Percentiles rank a stretch among this genome's conserved stretches.
Conservation (phyloP, 2,113 vertebrate species). For the Sphyrna mokarran region DNA sequence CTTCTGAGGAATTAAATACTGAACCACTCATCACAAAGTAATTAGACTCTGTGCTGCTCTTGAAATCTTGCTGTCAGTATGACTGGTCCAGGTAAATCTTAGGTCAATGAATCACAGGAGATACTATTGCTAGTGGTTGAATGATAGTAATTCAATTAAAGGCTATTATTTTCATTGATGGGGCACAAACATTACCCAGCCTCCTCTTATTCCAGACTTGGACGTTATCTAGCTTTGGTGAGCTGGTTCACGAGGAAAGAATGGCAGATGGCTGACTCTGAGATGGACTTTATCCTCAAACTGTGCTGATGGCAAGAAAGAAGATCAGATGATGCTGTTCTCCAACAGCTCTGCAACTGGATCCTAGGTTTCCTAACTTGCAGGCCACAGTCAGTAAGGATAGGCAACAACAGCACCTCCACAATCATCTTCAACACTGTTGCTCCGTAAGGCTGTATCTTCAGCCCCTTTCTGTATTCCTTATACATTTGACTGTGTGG, state of each 20-base stretch:
- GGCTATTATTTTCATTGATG: background rate
- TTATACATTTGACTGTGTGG: no score
- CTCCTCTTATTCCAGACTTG: background rate
- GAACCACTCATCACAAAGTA: background rate
- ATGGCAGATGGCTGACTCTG: background rate
- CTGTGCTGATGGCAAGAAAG: background rate
- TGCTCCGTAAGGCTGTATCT: no score
- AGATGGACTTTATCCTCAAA: background rate
- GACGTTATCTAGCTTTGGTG: background rate
- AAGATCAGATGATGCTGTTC: background rate
- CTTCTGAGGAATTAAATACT: background rate
- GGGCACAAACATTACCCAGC: background rate
- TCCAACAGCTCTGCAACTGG: no score
- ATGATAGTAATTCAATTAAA: background rate
- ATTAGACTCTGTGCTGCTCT: background rate
- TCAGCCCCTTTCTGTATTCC: no score
- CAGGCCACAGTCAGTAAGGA: no score
- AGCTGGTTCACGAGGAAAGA: background rate
- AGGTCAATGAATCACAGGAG: background rate
- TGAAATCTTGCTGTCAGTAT: background rate
- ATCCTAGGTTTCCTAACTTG: no score
- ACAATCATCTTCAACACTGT: no score
- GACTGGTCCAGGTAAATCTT: background rate
- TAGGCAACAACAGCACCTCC: no score
- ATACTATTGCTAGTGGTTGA: background rate